phyloP scores from a whole-genome alignment of 2,888 invertebrate genomes.

The Orthosia incerta region DNA sequence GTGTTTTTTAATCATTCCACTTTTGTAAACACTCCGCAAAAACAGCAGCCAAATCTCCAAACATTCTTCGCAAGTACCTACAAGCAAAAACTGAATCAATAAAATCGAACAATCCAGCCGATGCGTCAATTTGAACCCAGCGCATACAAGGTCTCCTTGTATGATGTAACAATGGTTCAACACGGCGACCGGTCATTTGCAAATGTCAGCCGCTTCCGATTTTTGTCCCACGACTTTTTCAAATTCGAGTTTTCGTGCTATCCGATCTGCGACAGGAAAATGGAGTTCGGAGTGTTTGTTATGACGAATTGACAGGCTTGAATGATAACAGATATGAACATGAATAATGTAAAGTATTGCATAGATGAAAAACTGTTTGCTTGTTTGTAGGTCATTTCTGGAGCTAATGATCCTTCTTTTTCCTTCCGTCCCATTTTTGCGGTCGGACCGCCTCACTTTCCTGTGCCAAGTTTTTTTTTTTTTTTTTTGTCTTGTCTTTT shows the following conservation, averaged over 20 bases:
- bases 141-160: constrained; percentile 43
- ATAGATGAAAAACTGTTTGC: neutral
- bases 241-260: constrained; percentile 36
- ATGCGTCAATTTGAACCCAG: constrained; percentile 29
- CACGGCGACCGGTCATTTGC: constrained; percentile 59
- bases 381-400: too few relatives aligned
- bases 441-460: too few relatives aligned
- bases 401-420: too few relatives aligned
- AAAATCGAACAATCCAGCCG: constrained; percentile 33
- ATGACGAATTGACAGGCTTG: neutral
- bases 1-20: too few relatives aligned
- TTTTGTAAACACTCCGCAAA: neutral
- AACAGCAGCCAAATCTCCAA: too few relatives aligned
- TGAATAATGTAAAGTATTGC: neutral
- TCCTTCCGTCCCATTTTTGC: too few relatives aligned
- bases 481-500: too few relatives aligned
- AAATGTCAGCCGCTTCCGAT: constrained; percentile 59
- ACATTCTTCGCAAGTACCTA: constrained; percentile 6
- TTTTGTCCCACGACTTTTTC: constrained; percentile 58
- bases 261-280: constrained; percentile 18
- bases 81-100: constrained; percentile 38
- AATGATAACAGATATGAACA: neutral
- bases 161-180: constrained; percentile 58
- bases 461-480: too few relatives aligned
- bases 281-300: constrained; percentile 7